Evolutionary conservation across 2,888 invertebrate species (phyloP).

Genomic region (Caenorhabditis becei): DNA sequence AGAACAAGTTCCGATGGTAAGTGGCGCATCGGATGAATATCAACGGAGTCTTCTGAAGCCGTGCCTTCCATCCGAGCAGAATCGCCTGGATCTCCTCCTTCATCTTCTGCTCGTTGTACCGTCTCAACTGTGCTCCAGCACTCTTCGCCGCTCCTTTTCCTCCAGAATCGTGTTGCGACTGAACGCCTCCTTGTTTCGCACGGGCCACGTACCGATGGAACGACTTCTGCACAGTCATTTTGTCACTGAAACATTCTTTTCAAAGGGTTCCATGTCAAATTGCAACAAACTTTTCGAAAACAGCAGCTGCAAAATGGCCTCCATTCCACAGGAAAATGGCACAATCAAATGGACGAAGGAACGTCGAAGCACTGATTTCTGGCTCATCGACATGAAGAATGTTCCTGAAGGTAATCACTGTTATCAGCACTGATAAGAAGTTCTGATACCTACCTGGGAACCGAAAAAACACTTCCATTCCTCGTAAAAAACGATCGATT

Average conservation of each 20-base stretch:
- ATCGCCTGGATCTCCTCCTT: constrained; percentile 64
- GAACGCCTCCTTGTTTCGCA: constrained; percentile 86
- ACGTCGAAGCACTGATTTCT: constrained; percentile 47
- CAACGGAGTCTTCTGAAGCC: constrained; percentile 84
- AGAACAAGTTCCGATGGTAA: constrained; percentile 87
- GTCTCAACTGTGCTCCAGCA: constrained; percentile 70
- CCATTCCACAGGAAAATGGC: constrained; percentile 90
- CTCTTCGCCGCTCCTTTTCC: constrained; percentile 65
- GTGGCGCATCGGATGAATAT: constrained; percentile 89
- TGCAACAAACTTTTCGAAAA: constrained; percentile 84
- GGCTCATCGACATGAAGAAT: constrained; percentile 61
- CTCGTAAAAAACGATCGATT: constrained; percentile 65
- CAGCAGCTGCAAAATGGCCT: constrained; percentile 89
- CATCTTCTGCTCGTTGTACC: constrained; percentile 72
- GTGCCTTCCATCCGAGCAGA: constrained; percentile 49
- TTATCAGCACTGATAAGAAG: background rate
- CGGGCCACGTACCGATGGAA: constrained; percentile 91
- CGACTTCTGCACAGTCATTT: constrained; percentile 87
- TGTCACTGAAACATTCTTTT: constrained; percentile 58
- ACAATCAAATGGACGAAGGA: constrained; percentile 67
- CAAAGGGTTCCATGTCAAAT: too few species aligned
- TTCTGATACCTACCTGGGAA: constrained; percentile 62
- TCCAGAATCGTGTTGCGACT: constrained; percentile 65
- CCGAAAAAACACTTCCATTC: constrained; percentile 63
- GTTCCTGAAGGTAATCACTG: constrained; percentile 19